Evolutionary conservation across 2,888 invertebrate species (phyloP), one percentile per base, ranked within the genome.

Genomic region (Andrena marginata): DNA sequence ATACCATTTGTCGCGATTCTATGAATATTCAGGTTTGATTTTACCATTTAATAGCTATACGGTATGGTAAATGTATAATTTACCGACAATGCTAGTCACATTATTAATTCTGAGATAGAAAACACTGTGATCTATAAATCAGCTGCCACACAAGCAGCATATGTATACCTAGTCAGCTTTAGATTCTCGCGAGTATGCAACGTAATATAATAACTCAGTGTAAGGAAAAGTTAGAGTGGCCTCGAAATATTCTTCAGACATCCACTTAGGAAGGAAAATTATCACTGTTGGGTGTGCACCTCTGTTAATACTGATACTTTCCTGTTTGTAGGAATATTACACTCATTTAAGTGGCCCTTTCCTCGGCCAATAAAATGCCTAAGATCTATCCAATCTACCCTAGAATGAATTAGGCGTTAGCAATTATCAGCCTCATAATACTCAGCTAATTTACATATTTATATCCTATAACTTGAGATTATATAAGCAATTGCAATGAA

Each of bases 51-150:
- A 16, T 10, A 29, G 7, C 7, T 42, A 59, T 16, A 33, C 56
- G 56, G 42, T 13, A 20, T 48, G 3, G 16, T 60, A 13, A 56
- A 60, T 29, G 5, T 49, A 49, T 35, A 63, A 63, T 31, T 31
- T 31, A 60, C 31, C 2, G 13, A n/a, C 54, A 49, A 26, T 23
- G 20, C 23, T 49, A 33, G 42, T 67, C 49, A 16, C 7, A 3
- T 59, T 33, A 23, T 16, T n/a, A 16, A 23, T n/a, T 74, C 3
- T 35, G n/a, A 60, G 5, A 42, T 62, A 75, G 49, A 31, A 42
- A 16, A 33, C 29, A 35, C 68, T 75, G 68, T 68, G 75, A 68
- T 68, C n/a, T 26, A 67, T 49, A 23, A 48, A 65, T 68, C 23
- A 54, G 33, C 26, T 33, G 60, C 31, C 33, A 60, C 2, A 1